These are phyloP conservation scores for Apodemia mormo DNA, from an alignment of 2,888 invertebrate species.

Conservation along the genomic window DNA sequence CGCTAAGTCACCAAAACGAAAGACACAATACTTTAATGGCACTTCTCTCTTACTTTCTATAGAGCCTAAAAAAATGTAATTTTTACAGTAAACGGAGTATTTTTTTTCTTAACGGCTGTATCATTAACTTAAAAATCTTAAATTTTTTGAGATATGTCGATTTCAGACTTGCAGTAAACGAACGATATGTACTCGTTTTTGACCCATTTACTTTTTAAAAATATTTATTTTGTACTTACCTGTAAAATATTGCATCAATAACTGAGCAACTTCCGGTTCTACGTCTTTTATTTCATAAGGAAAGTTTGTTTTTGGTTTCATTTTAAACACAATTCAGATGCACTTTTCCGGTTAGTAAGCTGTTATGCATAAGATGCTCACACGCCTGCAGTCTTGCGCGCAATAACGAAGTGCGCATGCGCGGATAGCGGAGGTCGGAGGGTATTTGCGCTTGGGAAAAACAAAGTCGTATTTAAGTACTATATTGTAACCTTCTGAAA, in stretches of 20 bases:
- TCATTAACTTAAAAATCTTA: too few species aligned
- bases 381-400: neutral
- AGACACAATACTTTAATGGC: too few species aligned
- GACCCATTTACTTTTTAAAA: too few species aligned
- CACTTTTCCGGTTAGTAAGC: slow-evolving; percentile 10
- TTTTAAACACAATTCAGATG: slow-evolving; percentile 10
- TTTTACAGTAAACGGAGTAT: too few species aligned
- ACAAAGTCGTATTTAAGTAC: neutral
- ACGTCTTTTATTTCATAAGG: slow-evolving; percentile 42
- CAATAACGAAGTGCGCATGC: neutral
- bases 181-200: too few species aligned
- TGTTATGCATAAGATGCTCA: neutral
- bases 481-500: too few species aligned
- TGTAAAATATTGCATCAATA: slow-evolving; percentile 44
- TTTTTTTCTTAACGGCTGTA: too few species aligned
- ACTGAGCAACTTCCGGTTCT: slow-evolving; percentile 38
- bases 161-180: too few species aligned
- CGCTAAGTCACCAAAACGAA: too few species aligned
- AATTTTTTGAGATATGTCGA: too few species aligned
- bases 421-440: neutral
- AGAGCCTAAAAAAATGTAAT: too few species aligned
- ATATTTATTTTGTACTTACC: slow-evolving; percentile 34
- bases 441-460: neutral
- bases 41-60: too few species aligned
- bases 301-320: slow-evolving; percentile 27